Evolutionary conservation across 2,797 vertebrate genomes (phyloP).

Genomic region (Microctenopoma steveboyesi): DNA sequence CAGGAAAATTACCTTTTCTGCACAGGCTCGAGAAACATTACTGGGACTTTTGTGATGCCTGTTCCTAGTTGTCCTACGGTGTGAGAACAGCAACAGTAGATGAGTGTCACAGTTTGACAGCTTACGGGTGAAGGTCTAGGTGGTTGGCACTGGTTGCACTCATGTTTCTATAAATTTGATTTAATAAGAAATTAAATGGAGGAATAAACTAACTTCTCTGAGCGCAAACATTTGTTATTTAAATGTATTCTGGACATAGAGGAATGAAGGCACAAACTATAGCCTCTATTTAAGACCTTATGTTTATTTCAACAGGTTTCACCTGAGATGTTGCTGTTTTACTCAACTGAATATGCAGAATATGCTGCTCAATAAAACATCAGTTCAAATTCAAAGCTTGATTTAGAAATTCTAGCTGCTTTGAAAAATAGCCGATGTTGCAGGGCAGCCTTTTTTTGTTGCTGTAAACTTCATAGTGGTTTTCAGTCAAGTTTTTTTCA

Average conservation of each 20-base stretch:
- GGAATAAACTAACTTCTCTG: background rate
- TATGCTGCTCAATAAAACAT: conserved; percentile 12
- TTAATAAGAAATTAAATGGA: background rate
- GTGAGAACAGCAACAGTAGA: background rate
- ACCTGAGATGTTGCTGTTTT: background rate
- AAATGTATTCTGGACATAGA: background rate
- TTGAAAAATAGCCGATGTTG: background rate
- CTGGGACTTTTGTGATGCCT: background rate
- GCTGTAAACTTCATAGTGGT: background rate
- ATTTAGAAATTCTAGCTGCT: background rate
- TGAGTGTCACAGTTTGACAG: background rate
- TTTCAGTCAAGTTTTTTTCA: too few species aligned
- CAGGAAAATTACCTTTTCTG: conserved; percentile 11
- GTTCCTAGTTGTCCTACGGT: background rate
- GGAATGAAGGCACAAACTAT: background rate
- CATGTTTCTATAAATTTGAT: background rate
- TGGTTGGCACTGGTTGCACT: background rate
- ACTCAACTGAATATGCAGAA: background rate
- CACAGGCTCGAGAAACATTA: background rate
- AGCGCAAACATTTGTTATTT: background rate
- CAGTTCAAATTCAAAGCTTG: background rate
- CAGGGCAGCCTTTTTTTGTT: too few species aligned
- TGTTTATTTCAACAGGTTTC: background rate
- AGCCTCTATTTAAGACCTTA: background rate
- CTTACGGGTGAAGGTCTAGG: background rate